Base-by-base conservation (phyloP, 2,888 invertebrate genomes). In the Chaitophorus viminalis region DNA sequence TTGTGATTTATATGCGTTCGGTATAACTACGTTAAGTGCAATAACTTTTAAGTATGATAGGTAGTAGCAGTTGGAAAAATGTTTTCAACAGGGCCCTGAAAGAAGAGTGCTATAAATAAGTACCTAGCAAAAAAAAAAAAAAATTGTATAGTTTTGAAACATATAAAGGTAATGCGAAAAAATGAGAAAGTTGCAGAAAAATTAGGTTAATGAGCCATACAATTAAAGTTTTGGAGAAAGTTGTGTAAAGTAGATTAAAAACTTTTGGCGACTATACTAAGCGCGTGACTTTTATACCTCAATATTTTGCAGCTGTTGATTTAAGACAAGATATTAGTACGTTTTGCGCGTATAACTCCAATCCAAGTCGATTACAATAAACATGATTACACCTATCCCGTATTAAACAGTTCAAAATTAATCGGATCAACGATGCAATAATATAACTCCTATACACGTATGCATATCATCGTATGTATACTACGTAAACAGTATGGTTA, bases 161-260 rank as follows among this genome's bases (percentile, higher is more conserved):
- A 85, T 68, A 81, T 68, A 81, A 87, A 87, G n/a, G 87, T 60
- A 36, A 33, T 39, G 25, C 68, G 36, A 54, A 79, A 79, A 54
- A 81, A 87, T 81, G 65, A 60, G 46, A 87, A 87, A 87, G 79
- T 81, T 74, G 36, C 60, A 75, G 46, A 79, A 70, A 79, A 87
- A 87, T 87, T 87, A 87, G 79, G 87, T 87, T 87, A 87, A 87
- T 87, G 87, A 87, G 87, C 79, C 81, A 70, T 87, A 78, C 72
- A 81, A 87, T 87, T 87, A 81, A 87, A 87, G 39, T 87, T 87
- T 87, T n/a, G 29, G 74, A 87, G 52, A 81, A 84, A 81, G 79
- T 87, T 87, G 74, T n/a, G 72, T 60, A 79, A 81, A 79, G 79
- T 70, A 87, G 74, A 81, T 87, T 87, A 79, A 60, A 87, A 87